A percentile compares a stretch with the other conserved stretches of the same genome.
Conservation (phyloP, 2,797 vertebrate genomes). For the Kryptopterus vitreolus region DNA sequence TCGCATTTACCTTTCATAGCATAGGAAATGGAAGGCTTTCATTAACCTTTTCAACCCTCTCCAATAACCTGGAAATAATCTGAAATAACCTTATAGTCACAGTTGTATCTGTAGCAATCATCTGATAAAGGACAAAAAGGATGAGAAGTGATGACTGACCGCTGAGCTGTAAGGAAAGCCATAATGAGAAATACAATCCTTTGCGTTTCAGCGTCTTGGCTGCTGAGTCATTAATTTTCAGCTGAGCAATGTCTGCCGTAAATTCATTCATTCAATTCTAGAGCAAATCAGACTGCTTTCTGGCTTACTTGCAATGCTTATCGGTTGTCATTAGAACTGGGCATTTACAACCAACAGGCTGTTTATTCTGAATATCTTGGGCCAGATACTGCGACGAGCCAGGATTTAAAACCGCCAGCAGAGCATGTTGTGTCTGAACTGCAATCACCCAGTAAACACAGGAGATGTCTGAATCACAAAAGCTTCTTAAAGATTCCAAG, state of each 20-base stretch:
- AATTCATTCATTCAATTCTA: neutral
- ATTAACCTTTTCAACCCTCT: neutral
- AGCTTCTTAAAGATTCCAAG: neutral
- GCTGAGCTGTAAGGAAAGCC: neutral
- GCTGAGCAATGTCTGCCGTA: neutral
- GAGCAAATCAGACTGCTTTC: constrained; percentile 2
- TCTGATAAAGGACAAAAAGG: neutral
- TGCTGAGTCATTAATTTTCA: neutral
- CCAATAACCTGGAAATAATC: neutral
- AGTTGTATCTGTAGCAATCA: neutral
- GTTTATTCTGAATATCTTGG: neutral
- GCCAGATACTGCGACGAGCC: neutral
- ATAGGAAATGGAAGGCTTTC: neutral
- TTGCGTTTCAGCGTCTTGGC: neutral
- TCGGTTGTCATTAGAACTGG: constrained; percentile 2
- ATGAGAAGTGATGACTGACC: neutral
- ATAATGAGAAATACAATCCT: neutral
- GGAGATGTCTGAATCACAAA: neutral
- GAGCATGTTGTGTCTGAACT: neutral
- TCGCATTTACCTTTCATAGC: too few species aligned
- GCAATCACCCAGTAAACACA: neutral
- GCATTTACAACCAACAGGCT: neutral
- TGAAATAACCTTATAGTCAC: neutral
- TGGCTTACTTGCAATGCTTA: neutral
- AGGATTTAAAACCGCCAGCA: neutral